Evolutionary conservation across 2,888 invertebrate species (phyloP).

Genomic region (Stenodema calcarata): DNA sequence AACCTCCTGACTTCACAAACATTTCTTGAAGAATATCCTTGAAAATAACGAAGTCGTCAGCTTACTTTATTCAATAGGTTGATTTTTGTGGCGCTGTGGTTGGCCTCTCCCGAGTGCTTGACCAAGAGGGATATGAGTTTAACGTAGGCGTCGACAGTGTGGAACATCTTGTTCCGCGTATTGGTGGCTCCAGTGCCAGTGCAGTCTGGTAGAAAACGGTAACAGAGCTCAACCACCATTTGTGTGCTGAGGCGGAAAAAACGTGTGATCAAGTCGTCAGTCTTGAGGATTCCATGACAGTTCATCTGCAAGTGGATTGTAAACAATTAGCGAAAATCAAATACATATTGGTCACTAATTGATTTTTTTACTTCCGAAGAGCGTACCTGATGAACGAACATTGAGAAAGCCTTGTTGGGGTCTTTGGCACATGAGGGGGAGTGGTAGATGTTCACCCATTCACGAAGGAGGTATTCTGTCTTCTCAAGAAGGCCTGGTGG

Average conservation of each 20-base stretch:
- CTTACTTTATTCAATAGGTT: conserved; percentile 94
- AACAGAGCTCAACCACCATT: conserved; percentile 94
- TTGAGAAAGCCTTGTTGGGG: conserved; percentile 87
- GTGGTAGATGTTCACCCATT: conserved; percentile 94
- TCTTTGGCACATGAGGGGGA: conserved; percentile 81
- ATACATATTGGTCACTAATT: no score
- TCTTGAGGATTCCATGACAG: conserved; percentile 92
- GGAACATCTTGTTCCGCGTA: conserved; percentile 89
- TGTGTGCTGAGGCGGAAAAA: conserved; percentile 97
- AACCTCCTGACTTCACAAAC: no score
- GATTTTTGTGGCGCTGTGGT: conserved; percentile 93
- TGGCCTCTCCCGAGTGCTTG: conserved; percentile 88
- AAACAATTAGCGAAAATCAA: not conserved
- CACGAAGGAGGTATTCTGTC: conserved; percentile 90
- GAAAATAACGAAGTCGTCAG: conserved; percentile 63
- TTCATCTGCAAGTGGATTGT: conserved; percentile 75
- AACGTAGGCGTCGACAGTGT: conserved; percentile 94
- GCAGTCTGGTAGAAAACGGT: conserved; percentile 80
- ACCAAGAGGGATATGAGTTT: conserved; percentile 92
- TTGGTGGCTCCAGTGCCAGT: conserved; percentile 64
- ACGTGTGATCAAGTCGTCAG: conserved; percentile 94
- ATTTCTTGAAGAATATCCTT: no score
- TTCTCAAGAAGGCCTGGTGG: conserved; percentile 94
- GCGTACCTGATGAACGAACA: conserved; percentile 81
- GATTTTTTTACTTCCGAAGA: no score